Evolutionary conservation across 2,113 vertebrate genomes (phyloP), one percentile per base, ranked within the genome.

Genomic region (Zeus faber): DNA sequence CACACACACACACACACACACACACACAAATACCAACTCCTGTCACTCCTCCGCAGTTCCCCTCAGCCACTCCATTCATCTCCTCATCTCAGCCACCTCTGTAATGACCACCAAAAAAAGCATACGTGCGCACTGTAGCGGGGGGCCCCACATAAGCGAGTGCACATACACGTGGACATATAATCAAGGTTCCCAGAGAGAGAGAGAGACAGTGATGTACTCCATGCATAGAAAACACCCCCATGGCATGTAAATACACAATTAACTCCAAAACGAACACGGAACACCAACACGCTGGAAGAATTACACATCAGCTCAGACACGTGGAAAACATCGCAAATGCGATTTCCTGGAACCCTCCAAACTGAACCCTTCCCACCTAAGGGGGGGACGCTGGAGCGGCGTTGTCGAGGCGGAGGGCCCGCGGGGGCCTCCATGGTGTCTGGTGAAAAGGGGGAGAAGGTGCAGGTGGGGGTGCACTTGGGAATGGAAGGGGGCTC

Each of bases 101-200:
- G 62, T 89, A 89, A 90, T 80, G 74, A 87, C 81, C 80, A 77
- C 80, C 82, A 89, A 86, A 88, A n/a, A 72, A 47, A 59, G 7
- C 67, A 16, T 63, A 77, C n/a, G n/a, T n/a, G n/a, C n/a, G n/a
- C n/a, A n/a, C 54, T 50, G 74, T 72, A 78, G 64, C 72, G 57
- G 58, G 39, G 70, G 51, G 60, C 29, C 16, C 16, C 20, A 26
- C 20, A 6, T 23, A 75, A 74, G 76, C 46, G 66, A 65, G 58
- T 64, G 51, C 70, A 65, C 51, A 64, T 26, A 45, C 46, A 50
- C 35, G 21, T 10, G 9, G 39, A 44, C 39, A 26, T n/a, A 43
- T 22, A 22, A 4, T 23, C 27, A 48, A n/a, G n/a, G n/a, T n/a
- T n/a, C n/a, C n/a, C n/a, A n/a, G 20, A 46, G 10, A 33, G 40